These are phyloP conservation scores for Phainopepla nitens DNA, from an alignment of 2,113 vertebrate genomes.

Conservation along the genomic window DNA sequence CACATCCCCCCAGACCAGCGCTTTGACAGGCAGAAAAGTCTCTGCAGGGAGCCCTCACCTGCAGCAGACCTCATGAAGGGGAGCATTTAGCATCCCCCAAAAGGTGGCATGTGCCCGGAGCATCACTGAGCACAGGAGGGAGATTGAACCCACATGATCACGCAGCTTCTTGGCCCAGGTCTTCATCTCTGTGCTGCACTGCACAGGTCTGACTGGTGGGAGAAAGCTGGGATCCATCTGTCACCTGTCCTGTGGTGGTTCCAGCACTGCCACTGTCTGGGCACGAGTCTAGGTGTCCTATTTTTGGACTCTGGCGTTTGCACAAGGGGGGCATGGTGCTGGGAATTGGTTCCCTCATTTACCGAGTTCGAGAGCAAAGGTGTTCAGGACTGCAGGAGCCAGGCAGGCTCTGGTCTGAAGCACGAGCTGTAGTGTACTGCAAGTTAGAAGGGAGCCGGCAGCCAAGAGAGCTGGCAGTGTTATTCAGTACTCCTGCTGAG, in stretches of 20 bases:
- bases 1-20: neutral
- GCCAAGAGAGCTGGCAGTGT: conserved; percentile 31
- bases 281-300: neutral
- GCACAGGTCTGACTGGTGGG: neutral
- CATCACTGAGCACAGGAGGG: neutral
- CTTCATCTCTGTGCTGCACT: neutral
- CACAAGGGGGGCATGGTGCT: neutral
- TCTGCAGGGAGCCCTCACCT: neutral
- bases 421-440: neutral
- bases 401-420: neutral
- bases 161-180: neutral
- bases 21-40: neutral
- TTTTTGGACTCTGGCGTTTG: conserved; percentile 21
- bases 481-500: neutral
- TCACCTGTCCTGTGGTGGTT: conserved; percentile 2
- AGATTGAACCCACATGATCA: neutral
- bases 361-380: neutral
- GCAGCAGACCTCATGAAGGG: neutral
- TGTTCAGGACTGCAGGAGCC: neutral
- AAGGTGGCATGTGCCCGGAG: neutral
- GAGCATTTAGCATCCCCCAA: neutral
- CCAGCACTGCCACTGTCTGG: neutral
- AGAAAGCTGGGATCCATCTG: neutral
- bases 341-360: neutral
- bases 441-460: conserved; percentile 3